Base-by-base conservation (phyloP, 2,113 vertebrate species). In the Rhea pennata region DNA sequence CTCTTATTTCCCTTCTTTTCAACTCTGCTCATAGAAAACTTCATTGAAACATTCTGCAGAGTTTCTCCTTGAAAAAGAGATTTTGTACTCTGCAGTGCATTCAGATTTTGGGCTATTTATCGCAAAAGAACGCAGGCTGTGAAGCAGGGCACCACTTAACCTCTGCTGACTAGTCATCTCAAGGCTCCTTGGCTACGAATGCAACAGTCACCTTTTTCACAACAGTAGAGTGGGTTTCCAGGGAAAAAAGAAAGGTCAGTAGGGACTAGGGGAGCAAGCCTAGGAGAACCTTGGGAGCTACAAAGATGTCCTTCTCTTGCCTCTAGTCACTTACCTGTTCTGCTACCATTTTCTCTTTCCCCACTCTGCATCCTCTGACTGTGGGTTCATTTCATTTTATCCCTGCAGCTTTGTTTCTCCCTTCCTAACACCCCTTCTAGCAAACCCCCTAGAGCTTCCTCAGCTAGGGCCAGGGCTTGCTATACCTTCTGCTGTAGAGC, bases 401-500 rank as follows among this genome's bases (percentile, higher is more conserved):
- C 53, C 26, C 26, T 15, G 14, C 39, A 40, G 36, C 24, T 13
- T 26, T 15, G 6, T 16, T 36, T 54, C 7, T 84, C 66, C 12
- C 36, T 82, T 82, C n/a, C 44, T 65, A 89, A 8, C 54, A 64
- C 3, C 10, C 15, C 19, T 58, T 16, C 50, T 76, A 2, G 0
- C 10, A 59, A 4, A 33, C 61, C 24, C 48, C 31, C 51, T 90
- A 56, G 19, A 39, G 12, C 33, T 24, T 87, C 12, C 36, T 64
- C 10, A 62, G 3, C 29, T 39, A 74, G 36, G 3, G 6, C 46
- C 42, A 62, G 42, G 46, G 16, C 22, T 29, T 10, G 13, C 17
- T 9, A 1, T 0, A 9, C 54, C 58, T 48, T 31, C 53, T 40
- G 3, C 54, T 27, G 19, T 2, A 53, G 24, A 15, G 6, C 20